These are phyloP conservation scores for Nebria brevicollis DNA, from an alignment of 2,888 invertebrate genomes.

Conservation along the genomic window DNA sequence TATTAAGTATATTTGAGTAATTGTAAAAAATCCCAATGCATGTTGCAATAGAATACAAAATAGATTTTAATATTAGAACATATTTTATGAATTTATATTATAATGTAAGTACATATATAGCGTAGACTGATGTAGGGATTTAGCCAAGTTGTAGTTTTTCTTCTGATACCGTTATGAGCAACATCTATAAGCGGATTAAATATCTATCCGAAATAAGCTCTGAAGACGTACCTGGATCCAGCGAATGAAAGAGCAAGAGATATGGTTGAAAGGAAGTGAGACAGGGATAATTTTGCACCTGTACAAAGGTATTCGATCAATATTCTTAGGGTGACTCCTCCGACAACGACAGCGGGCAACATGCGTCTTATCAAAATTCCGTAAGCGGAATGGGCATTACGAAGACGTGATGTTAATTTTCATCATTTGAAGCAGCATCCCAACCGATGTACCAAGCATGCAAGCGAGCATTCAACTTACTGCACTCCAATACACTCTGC, in stretches of 20 bases:
- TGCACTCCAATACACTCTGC: neutral
- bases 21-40: too few relatives aligned
- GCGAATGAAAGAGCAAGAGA: neutral
- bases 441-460: neutral
- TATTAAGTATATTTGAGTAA: too few relatives aligned
- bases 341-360: conserved; percentile 8
- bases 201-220: neutral
- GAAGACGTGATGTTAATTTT: conserved; percentile 43
- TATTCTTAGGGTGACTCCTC: conserved; percentile 21
- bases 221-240: neutral
- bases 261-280: neutral
- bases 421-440: conserved; percentile 27
- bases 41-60: too few relatives aligned
- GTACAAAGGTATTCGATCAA: conserved; percentile 45
- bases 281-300: conserved; percentile 31
- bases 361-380: conserved; percentile 38
- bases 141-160: too few relatives aligned
- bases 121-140: too few relatives aligned
- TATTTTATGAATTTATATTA: too few relatives aligned
- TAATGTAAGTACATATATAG: too few relatives aligned
- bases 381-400: conserved; percentile 37
- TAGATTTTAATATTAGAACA: too few relatives aligned
- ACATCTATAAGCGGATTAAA: neutral
- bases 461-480: neutral
- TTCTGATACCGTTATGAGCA: neutral